These are phyloP conservation scores for Leucopternis melanops DNA, from an alignment of 2,113 vertebrate genomes.

Conservation along the genomic window DNA sequence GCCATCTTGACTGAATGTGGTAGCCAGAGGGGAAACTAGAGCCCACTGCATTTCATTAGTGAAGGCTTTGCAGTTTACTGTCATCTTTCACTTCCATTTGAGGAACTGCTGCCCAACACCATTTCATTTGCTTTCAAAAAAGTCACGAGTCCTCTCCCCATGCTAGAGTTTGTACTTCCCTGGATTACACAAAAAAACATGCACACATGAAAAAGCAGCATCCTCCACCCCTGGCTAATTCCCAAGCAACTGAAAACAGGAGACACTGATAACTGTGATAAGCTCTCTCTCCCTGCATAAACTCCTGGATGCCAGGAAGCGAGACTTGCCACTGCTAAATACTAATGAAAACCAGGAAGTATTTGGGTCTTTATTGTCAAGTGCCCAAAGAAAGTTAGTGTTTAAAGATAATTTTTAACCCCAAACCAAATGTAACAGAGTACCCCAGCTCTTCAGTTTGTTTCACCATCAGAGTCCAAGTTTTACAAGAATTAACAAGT, in stretches of 20 bases:
- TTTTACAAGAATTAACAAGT: background rate
- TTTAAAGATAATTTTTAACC: slow-evolving; percentile 13
- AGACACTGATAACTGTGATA: background rate
- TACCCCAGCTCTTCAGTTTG: background rate
- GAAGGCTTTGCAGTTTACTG: background rate
- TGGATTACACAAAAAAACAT: background rate
- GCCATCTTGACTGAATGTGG: background rate
- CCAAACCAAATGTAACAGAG: background rate
- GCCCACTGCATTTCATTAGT: background rate
- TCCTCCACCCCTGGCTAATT: background rate
- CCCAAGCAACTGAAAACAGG: background rate
- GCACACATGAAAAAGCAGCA: background rate
- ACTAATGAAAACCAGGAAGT: background rate
- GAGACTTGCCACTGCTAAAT: slow-evolving; percentile 7
- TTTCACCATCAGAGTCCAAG: slow-evolving; percentile 9
- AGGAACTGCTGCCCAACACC: background rate
- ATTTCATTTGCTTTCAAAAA: background rate
- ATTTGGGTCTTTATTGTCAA: slow-evolving; percentile 3
- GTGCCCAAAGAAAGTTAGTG: slow-evolving; percentile 32
- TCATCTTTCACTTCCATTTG: background rate
- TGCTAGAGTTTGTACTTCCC: background rate
- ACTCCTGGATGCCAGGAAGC: slow-evolving; percentile 73
- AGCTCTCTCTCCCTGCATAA: background rate
- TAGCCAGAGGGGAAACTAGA: background rate
- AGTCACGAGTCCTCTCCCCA: background rate